Conservation (phyloP, 64 coral and sea anemone genomes). For the Dendrophyllia cribrosa region DNA sequence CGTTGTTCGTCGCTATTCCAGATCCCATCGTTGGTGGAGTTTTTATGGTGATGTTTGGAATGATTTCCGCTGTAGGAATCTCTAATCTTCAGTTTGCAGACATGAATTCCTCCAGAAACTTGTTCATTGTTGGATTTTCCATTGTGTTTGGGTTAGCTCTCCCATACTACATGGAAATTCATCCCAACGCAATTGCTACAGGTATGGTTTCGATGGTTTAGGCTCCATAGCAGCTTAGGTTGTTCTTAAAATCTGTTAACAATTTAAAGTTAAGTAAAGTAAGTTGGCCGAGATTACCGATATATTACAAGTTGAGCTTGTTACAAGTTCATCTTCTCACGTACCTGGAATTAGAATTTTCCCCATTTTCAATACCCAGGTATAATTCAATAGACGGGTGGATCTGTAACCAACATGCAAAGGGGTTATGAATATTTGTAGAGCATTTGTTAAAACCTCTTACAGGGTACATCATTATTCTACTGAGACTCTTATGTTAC, state of each 20-base stretch:
- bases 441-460: neutral
- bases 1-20: constrained; percentile 81
- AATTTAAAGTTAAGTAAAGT: too few species aligned
- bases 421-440: neutral
- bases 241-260: too few species aligned
- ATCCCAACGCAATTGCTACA: constrained; percentile 57
- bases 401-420: too few species aligned
- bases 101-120: constrained; percentile 77
- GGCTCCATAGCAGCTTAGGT: too few species aligned
- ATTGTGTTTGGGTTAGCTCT: constrained; percentile 74
- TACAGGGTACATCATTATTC: too few species aligned
- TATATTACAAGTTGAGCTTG: too few species aligned
- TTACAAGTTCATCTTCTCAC: too few species aligned
- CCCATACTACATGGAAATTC: constrained; percentile 50
- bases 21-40: constrained; percentile 87
- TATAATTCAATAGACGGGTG: too few species aligned
- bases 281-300: too few species aligned
- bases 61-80: constrained; percentile 77
- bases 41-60: constrained; percentile 83
- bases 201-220: constrained; percentile 31
- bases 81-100: constrained; percentile 89
- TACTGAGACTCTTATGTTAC: too few species aligned
- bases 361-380: too few species aligned
- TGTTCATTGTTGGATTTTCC: constrained; percentile 83
- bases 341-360: too few species aligned